These are phyloP conservation scores for Ricordea florida DNA, from an alignment of 92 coral and sea anemone genomes.

Conservation along the genomic window DNA sequence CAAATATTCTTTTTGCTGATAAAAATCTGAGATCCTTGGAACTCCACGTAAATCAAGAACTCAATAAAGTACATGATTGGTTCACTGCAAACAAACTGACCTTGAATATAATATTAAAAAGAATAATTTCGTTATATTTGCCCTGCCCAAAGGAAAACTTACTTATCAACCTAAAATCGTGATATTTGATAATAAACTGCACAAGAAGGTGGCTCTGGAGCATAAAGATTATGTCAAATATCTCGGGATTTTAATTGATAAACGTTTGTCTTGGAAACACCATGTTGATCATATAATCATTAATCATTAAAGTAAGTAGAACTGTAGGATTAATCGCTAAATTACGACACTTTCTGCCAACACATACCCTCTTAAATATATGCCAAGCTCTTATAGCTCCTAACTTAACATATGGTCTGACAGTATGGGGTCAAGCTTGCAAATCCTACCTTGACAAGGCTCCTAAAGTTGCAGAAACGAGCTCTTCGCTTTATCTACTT, in stretches of 20 bases:
- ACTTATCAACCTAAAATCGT: slow-evolving; percentile 31
- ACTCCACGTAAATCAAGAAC: too few species aligned
- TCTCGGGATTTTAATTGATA: slow-evolving; percentile 39
- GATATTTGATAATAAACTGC: slow-evolving; percentile 20
- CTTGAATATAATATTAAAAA: too few species aligned
- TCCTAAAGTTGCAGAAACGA: too few species aligned
- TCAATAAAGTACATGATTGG: too few species aligned
- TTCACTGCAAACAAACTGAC: too few species aligned
- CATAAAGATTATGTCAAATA: slow-evolving; percentile 38
- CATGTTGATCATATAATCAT: slow-evolving; percentile 22
- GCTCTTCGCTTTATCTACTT: slow-evolving; percentile 8
- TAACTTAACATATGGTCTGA: slow-evolving; percentile 8
- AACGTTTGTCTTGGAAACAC: slow-evolving; percentile 13
- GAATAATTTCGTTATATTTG: too few species aligned
- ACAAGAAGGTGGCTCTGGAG: slow-evolving; percentile 14
- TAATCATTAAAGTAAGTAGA: too few species aligned
- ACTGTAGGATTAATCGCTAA: slow-evolving; percentile 23
- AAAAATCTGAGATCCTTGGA: too few species aligned
- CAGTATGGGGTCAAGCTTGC: too few species aligned
- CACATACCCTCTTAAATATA: slow-evolving; percentile 2
- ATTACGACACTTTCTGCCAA: slow-evolving; percentile 17
- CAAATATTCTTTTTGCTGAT: too few species aligned
- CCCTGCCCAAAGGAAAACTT: too few species aligned
- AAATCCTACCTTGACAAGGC: too few species aligned
- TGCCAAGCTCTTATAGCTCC: slow-evolving; percentile 21